Evolutionary conservation across 2,113 vertebrate genomes (phyloP).

Genomic region (Hypomesus transpacificus): DNA sequence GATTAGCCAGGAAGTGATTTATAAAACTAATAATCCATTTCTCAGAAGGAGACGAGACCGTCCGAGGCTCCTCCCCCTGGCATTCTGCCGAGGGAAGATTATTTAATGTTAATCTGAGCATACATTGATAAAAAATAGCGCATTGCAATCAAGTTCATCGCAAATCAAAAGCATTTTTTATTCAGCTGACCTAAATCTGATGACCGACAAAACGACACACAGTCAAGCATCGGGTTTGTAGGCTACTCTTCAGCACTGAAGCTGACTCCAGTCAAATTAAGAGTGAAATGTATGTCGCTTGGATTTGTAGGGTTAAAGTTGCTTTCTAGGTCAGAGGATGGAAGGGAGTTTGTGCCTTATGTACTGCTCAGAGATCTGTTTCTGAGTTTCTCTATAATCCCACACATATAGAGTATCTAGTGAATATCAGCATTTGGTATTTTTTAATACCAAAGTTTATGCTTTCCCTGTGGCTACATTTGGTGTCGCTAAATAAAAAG

Average conservation of each 20-base stretch:
- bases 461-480: slow-evolving; percentile 27
- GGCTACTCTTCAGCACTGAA: not conserved
- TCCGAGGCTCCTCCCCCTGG: not conserved
- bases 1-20: not conserved
- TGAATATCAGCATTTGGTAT: slow-evolving; percentile 61
- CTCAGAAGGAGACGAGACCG: not conserved
- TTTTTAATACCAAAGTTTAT: slow-evolving; percentile 54
- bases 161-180: too few species aligned
- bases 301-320: slow-evolving; percentile 4
- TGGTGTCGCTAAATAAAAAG: too few species aligned
- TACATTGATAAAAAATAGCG: not conserved
- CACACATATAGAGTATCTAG: slow-evolving; percentile 47
- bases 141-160: too few species aligned
- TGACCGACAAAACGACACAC: not conserved
- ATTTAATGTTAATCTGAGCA: not conserved
- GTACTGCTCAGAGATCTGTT: slow-evolving; percentile 40
- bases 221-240: not conserved
- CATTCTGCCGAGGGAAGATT: not conserved
- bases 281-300: slow-evolving; percentile 20
- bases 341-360: slow-evolving; percentile 38
- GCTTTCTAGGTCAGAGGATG: slow-evolving; percentile 9
- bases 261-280: slow-evolving; percentile 3
- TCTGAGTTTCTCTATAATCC: slow-evolving; percentile 51
- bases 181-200: not conserved
- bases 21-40: not conserved